Evolutionary conservation across 2,888 invertebrate genomes (phyloP).

Genomic region (Dynastes hyllus): DNA sequence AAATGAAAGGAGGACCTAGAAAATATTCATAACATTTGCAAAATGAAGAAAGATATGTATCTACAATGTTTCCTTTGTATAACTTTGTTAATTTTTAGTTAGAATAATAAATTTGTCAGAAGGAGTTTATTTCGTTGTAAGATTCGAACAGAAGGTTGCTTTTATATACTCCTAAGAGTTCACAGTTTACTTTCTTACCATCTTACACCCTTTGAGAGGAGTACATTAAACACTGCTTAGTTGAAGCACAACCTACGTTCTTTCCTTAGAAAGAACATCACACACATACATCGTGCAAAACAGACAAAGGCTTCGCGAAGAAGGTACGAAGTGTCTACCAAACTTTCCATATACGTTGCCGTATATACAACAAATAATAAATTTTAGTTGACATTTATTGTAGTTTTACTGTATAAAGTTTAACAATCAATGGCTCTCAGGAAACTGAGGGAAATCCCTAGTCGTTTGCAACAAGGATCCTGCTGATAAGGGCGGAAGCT

Average conservation of each 20-base stretch:
- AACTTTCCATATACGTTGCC: slow-evolving; percentile 21
- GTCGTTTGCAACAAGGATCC: slow-evolving; percentile 45
- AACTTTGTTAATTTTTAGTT: no score
- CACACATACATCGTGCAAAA: neutral
- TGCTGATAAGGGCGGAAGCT: slow-evolving; percentile 49
- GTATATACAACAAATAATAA: slow-evolving; percentile 45
- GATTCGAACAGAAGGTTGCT: neutral
- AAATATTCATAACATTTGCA: no score
- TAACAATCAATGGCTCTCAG: slow-evolving; percentile 50
- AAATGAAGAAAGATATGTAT: no score
- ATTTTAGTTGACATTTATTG: slow-evolving; percentile 50
- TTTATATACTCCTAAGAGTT: neutral
- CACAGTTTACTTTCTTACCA: no score
- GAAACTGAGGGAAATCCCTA: slow-evolving; percentile 49
- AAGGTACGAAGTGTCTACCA: slow-evolving; percentile 10
- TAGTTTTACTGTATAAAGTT: slow-evolving; percentile 51
- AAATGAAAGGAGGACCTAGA: no score
- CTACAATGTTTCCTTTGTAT: no score
- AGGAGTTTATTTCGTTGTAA: neutral
- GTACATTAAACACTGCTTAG: neutral
- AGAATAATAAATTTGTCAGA: no score
- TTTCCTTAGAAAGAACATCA: no score
- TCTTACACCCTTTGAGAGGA: neutral
- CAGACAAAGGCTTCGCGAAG: neutral
- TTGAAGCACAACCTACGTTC: neutral